Percentiles rank a stretch among this genome's conserved stretches.
Conservation (phyloP, 2,888 invertebrate species). For the Podabrus alpinus region DNA sequence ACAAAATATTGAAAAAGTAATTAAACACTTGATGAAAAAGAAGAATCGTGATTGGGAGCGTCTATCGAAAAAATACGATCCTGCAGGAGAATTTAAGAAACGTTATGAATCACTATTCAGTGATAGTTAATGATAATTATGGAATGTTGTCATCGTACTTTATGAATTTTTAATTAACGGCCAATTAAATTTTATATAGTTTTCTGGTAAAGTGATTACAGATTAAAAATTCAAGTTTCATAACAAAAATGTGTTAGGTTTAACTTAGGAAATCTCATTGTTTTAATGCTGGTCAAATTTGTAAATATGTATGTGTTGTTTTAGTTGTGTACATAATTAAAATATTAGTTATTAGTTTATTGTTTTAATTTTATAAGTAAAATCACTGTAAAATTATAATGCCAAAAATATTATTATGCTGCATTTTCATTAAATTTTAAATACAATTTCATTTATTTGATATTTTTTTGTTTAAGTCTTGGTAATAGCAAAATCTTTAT, state of each 20-base stretch:
- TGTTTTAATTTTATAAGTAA: no score
- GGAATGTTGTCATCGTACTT: background rate
- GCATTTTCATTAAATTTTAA: background rate
- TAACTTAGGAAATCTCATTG: background rate
- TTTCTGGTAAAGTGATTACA: no score
- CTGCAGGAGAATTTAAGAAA: constrained; percentile 66
- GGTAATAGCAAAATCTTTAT: background rate
- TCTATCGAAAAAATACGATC: constrained; percentile 70
- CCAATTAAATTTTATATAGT: background rate
- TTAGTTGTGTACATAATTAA: background rate
- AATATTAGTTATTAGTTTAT: background rate
- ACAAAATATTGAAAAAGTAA: constrained; percentile 68
- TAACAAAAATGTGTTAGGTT: background rate
- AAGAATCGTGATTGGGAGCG: constrained; percentile 71
- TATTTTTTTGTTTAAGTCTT: background rate
- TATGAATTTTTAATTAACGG: background rate
- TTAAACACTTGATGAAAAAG: constrained; percentile 65
- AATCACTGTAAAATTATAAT: background rate
- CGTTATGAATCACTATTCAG: constrained; percentile 52
- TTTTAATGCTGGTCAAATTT: background rate
- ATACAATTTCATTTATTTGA: no score
- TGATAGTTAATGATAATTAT: background rate
- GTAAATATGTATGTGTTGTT: background rate
- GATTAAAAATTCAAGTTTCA: background rate
- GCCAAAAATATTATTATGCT: background rate